Percentiles rank a stretch among this genome's conserved stretches.
Conservation (phyloP, 2,113 vertebrate genomes). For the Miniopterus natalensis region DNA sequence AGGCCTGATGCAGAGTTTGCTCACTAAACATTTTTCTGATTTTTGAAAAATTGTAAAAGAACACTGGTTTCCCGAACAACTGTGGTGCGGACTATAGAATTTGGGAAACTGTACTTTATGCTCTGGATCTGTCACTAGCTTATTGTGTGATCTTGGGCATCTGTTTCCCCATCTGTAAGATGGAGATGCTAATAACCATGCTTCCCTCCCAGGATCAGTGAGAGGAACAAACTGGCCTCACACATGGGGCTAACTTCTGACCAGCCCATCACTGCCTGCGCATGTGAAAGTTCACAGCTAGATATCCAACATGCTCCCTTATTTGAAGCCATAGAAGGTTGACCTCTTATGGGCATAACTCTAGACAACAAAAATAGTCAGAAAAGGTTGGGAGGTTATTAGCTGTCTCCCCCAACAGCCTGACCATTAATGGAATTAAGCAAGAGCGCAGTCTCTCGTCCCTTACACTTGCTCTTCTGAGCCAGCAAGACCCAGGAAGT, state of each 20-base stretch:
- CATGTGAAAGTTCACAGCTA: neutral
- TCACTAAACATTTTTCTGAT: conserved; percentile 1
- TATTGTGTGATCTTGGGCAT: neutral
- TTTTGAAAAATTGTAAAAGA: conserved; percentile 6
- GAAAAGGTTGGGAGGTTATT: conserved; percentile 1
- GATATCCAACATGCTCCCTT: neutral
- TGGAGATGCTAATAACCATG: neutral
- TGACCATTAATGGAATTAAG: conserved; percentile 39
- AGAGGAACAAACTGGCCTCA: neutral
- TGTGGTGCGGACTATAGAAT: neutral
- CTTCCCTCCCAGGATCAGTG: neutral
- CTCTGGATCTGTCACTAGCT: neutral
- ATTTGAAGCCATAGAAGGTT: neutral
- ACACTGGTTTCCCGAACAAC: neutral
- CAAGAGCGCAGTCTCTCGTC: neutral
- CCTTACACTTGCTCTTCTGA: conserved; percentile 29
- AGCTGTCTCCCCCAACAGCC: neutral
- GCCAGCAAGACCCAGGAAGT: conserved; percentile 36
- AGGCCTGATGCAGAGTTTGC: neutral
- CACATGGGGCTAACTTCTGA: neutral
- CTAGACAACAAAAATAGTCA: neutral
- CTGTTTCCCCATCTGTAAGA: neutral
- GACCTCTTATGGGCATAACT: conserved; percentile 5
- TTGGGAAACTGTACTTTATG: neutral
- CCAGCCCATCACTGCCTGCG: neutral